These are phyloP conservation scores for Calyptommatus sinebrachiatus DNA, from an alignment of 2,113 vertebrate genomes.

Conservation along the genomic window DNA sequence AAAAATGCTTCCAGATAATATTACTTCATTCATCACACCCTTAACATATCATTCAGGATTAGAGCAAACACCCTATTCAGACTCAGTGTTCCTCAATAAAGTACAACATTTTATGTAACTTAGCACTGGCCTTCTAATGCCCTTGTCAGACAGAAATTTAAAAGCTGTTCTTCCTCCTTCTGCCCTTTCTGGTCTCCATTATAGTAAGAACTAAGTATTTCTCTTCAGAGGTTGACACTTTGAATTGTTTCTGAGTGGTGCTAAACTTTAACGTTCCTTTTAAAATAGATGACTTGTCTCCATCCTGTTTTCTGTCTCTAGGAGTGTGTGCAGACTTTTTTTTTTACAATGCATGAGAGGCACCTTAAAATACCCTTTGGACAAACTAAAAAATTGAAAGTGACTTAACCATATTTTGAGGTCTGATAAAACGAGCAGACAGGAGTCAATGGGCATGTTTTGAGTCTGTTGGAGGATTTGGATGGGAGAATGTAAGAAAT, in stretches of 20 bases:
- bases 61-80: slow-evolving; percentile 5
- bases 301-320: not conserved
- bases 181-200: not conserved
- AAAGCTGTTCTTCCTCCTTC: not conserved
- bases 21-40: not conserved
- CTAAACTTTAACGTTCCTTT: not conserved
- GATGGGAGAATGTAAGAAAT: too few species aligned
- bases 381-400: too few species aligned
- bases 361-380: too few species aligned
- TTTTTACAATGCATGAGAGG: too few species aligned
- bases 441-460: too few species aligned
- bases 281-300: not conserved
- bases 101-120: not conserved
- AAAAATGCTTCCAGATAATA: not conserved
- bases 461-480: too few species aligned
- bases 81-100: not conserved
- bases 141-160: not conserved
- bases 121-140: not conserved
- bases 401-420: too few species aligned
- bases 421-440: too few species aligned
- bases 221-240: not conserved
- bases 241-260: not conserved
- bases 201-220: not conserved
- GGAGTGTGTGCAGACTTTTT: too few species aligned
- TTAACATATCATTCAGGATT: not conserved